phyloP scores from a whole-genome alignment of 2,113 vertebrate species.

The Perca schrenkii region DNA sequence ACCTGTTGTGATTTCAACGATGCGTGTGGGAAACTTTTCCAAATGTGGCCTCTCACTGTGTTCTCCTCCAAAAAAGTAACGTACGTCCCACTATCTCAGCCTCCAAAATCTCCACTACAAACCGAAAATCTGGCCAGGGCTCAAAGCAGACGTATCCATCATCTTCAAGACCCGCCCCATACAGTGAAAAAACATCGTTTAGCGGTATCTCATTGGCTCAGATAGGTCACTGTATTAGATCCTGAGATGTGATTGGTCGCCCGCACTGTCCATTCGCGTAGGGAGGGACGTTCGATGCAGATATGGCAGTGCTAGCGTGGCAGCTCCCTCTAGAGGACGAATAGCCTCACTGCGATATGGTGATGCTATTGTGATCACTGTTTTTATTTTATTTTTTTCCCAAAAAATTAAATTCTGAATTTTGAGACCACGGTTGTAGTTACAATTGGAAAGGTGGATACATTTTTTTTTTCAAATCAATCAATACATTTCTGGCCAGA shows the following conservation, averaged over 20 bases:
- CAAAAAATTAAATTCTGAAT: neutral
- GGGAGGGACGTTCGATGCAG: constrained; percentile 31
- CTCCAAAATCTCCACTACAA: constrained; percentile 61
- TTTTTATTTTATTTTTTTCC: neutral
- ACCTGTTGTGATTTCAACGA: constrained; percentile 65
- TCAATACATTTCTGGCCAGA: neutral
- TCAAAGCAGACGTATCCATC: constrained; percentile 69
- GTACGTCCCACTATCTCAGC: constrained; percentile 45
- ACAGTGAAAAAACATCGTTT: constrained; percentile 65
- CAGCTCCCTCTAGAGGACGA: constrained; percentile 47
- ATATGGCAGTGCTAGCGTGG: neutral
- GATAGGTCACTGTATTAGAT: constrained; percentile 52
- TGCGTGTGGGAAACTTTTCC: constrained; percentile 34
- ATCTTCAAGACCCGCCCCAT: constrained; percentile 68
- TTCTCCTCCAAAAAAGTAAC: constrained; percentile 50
- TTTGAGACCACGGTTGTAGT: neutral
- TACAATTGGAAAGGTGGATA: too few relatives aligned
- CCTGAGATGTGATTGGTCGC: constrained; percentile 58
- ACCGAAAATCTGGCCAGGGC: constrained; percentile 57
- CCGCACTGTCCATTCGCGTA: constrained; percentile 12
- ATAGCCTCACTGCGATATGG: neutral
- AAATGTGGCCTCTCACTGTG: constrained; percentile 52
- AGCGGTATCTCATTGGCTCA: constrained; percentile 51
- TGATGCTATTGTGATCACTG: neutral
- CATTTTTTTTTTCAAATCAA: too few relatives aligned